Conservation (phyloP, 2,113 vertebrate species). For the Azemiops feae region DNA sequence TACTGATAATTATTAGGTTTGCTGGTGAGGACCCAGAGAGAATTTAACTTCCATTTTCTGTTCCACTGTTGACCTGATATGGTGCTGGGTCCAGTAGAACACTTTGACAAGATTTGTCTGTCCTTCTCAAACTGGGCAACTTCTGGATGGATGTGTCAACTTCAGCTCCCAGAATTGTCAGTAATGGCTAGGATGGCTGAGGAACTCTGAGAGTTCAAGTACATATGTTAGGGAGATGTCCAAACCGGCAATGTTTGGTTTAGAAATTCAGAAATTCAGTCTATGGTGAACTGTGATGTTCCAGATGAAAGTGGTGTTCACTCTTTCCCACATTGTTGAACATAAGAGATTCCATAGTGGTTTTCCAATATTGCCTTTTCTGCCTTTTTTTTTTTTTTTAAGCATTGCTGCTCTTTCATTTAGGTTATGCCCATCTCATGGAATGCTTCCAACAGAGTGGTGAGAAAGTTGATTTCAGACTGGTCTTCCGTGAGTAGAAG, state of each 20-base stretch:
- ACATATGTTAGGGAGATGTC: neutral
- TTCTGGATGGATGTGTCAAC: neutral
- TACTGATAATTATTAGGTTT: neutral
- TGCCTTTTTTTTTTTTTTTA: slow-evolving; percentile 33
- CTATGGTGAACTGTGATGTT: neutral
- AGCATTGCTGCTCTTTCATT: slow-evolving; percentile 8
- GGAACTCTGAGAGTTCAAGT: neutral
- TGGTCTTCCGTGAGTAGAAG: slow-evolving; percentile 28
- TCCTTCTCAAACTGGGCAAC: neutral
- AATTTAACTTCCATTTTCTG: neutral
- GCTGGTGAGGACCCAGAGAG: neutral
- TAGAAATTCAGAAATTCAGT: neutral
- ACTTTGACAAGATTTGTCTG: neutral
- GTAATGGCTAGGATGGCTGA: neutral
- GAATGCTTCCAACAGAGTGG: slow-evolving; percentile 38
- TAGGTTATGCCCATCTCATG: slow-evolving; percentile 42
- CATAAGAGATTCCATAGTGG: slow-evolving; percentile 32
- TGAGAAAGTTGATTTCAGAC: slow-evolving; percentile 35
- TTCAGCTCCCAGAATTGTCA: neutral
- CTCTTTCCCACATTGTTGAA: neutral
- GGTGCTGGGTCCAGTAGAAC: neutral
- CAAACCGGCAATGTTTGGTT: neutral
- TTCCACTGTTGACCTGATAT: neutral
- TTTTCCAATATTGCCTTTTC: slow-evolving; percentile 44
- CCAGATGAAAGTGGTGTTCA: neutral